Evolutionary conservation across 2,797 vertebrate species (phyloP).

Genomic region (Tympanoctomys barrerae): DNA sequence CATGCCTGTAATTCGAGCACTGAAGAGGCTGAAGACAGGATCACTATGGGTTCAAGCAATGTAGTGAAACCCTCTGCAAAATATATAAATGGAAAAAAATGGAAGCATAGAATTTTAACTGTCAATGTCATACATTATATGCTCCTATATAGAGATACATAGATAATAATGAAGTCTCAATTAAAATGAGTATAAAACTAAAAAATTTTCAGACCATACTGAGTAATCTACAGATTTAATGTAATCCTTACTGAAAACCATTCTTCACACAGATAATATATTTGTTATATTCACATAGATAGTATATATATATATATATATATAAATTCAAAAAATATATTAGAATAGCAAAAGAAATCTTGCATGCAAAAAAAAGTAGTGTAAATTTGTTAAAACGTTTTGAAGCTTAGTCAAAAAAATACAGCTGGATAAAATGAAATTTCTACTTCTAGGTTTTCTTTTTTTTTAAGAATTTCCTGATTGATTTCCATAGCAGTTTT

Average conservation of each 20-base stretch:
- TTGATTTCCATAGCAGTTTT: neutral
- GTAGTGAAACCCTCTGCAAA: no score
- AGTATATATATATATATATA: no score
- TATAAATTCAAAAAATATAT: neutral
- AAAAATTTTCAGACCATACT: no score
- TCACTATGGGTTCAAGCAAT: no score
- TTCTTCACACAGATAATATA: no score
- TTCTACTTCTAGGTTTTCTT: neutral
- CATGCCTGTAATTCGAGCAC: no score
- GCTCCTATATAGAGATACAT: neutral
- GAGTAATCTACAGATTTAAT: no score
- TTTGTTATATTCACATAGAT: no score
- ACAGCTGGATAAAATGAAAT: neutral
- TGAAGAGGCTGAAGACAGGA: no score
- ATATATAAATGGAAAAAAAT: no score
- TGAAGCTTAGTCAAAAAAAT: no score
- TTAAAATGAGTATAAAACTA: neutral
- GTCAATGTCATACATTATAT: neutral
- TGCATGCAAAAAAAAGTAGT: neutral
- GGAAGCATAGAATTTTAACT: neutral
- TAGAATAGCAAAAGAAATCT: neutral
- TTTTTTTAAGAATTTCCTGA: neutral
- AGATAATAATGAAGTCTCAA: neutral
- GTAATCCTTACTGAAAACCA: no score
- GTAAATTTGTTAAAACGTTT: neutral